Percentiles rank a stretch among this genome's conserved stretches.
phyloP scores from a whole-genome alignment of 2,797 vertebrate species.

The Salmo trutta region DNA sequence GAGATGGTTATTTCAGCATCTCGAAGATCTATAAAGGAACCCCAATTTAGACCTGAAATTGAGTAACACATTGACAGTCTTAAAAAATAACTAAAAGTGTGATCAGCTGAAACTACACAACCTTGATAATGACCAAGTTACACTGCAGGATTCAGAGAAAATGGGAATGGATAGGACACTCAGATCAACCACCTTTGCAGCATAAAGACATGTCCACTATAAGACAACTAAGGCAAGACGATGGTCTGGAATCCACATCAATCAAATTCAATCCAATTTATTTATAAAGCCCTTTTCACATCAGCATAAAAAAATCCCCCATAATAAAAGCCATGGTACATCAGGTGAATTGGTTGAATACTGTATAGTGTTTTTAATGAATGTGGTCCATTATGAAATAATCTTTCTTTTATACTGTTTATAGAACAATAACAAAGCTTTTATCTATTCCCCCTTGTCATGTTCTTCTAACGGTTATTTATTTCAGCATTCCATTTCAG shows the following conservation, averaged over 20 bases:
- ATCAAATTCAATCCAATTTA: neutral
- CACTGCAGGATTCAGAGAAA: neutral
- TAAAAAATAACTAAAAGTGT: neutral
- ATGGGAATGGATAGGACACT: neutral
- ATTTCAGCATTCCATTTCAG: neutral
- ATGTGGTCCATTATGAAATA: neutral
- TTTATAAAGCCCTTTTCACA: no score
- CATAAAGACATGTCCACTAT: no score
- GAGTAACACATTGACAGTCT: neutral
- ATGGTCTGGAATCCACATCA: neutral
- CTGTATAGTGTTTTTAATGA: neutral
- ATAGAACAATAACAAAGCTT: neutral
- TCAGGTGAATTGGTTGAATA: neutral
- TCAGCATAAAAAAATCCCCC: neutral
- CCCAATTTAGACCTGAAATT: neutral
- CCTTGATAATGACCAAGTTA: neutral
- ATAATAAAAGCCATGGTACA: neutral
- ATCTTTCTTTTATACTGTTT: neutral
- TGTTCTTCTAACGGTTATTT: neutral
- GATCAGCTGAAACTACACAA: neutral
- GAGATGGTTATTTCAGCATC: neutral
- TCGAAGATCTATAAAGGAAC: neutral
- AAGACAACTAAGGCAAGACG: neutral
- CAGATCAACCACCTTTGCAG: neutral
- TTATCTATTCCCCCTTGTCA: no score